Conservation (phyloP, 2,113 vertebrate species). For the Seriola quinqueradiata region DNA sequence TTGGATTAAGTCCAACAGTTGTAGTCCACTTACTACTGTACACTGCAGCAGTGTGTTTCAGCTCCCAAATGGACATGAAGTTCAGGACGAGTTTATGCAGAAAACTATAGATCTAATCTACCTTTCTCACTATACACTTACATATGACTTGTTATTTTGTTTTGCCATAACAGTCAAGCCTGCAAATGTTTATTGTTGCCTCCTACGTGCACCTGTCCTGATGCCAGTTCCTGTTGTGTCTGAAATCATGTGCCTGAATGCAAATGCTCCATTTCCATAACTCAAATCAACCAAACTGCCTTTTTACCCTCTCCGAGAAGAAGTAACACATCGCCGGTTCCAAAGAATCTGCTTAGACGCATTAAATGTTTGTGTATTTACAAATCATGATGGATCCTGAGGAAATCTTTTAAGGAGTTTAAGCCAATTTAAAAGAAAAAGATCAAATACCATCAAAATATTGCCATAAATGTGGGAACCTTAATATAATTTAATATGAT, state of each 20-base stretch:
- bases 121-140: neutral
- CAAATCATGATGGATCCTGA: neutral
- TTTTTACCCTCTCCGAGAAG: slow-evolving; percentile 19
- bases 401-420: neutral
- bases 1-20: slow-evolving; percentile 52
- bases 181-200: slow-evolving; percentile 14
- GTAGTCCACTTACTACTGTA: slow-evolving; percentile 4
- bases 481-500: neutral
- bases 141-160: slow-evolving; percentile 4
- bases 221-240: slow-evolving; percentile 47
- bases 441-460: neutral
- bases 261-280: slow-evolving; percentile 83
- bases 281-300: slow-evolving; percentile 81
- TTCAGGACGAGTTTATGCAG: neutral
- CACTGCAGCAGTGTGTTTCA: neutral
- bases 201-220: slow-evolving; percentile 32
- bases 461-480: neutral
- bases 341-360: neutral
- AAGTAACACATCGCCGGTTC: slow-evolving; percentile 11
- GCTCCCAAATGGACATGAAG: neutral
- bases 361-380: slow-evolving; percentile 4
- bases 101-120: slow-evolving; percentile 4
- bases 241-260: slow-evolving; percentile 69
- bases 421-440: neutral
- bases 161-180: neutral